Conservation (phyloP, 2,888 invertebrate species). For the Notodonta ziczac region DNA sequence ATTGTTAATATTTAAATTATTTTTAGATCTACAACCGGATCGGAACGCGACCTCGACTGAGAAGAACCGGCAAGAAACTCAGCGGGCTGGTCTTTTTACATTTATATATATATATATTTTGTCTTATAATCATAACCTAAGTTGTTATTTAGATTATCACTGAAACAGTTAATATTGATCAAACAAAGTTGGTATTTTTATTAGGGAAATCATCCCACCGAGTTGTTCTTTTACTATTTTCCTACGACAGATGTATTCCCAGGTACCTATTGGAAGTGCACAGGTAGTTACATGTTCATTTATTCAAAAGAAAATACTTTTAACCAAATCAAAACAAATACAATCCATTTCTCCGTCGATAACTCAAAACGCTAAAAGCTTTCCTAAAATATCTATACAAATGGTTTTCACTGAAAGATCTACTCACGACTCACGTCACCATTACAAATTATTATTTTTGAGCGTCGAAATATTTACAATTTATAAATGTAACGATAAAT, state of each 20-base stretch:
- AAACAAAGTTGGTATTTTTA: too few species aligned
- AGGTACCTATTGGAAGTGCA: not conserved
- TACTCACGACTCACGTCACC: slow-evolving; percentile 25
- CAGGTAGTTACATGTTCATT: not conserved
- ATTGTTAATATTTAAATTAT: too few species aligned
- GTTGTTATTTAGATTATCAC: too few species aligned
- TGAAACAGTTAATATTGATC: too few species aligned
- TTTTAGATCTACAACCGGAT: too few species aligned
- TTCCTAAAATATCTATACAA: slow-evolving; percentile 15
- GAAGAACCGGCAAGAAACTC: too few species aligned
- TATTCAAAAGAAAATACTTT: slow-evolving; percentile 3
- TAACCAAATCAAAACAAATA: not conserved
- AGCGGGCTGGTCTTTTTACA: too few species aligned
- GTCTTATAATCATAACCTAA: too few species aligned
- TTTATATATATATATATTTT: too few species aligned
- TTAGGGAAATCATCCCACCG: too few species aligned
- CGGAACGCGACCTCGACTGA: too few species aligned
- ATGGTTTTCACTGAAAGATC: slow-evolving; percentile 30
- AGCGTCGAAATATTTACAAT: slow-evolving; percentile 39
- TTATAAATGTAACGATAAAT: slow-evolving; percentile 28
- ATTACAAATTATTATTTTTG: slow-evolving; percentile 35
- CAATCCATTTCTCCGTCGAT: not conserved
- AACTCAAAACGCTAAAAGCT: slow-evolving; percentile 11
- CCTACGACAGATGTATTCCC: not conserved
- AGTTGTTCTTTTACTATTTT: too few species aligned